These are phyloP conservation scores for Nothobranchius kuhntae DNA, from an alignment of 2,113 vertebrate genomes.

Conservation along the genomic window DNA sequence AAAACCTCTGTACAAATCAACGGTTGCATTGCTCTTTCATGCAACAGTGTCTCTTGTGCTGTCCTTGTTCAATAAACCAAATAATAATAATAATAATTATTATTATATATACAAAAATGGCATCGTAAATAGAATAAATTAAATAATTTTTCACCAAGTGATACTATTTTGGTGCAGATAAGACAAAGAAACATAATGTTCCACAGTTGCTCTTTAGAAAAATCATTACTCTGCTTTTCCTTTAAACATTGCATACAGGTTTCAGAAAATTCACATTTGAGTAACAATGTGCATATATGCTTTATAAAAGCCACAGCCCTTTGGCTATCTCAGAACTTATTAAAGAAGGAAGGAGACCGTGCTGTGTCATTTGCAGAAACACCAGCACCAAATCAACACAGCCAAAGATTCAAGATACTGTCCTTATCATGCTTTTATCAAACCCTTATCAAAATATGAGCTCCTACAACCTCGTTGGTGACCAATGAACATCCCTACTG, in stretches of 20 bases:
- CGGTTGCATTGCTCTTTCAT: no score
- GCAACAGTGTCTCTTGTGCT: no score
- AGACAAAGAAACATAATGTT: neutral
- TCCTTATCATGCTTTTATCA: conserved; percentile 72
- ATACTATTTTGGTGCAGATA: neutral
- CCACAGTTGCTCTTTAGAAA: neutral
- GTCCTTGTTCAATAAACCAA: no score
- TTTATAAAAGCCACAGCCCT: neutral
- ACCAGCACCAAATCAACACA: conserved; percentile 71
- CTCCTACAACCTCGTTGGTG: conserved; percentile 46
- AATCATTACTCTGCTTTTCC: neutral
- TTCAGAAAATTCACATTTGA: neutral
- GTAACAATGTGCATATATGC: neutral
- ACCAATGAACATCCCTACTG: conserved; percentile 65
- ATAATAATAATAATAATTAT: no score
- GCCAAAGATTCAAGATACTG: conserved; percentile 68
- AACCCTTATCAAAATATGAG: conserved; percentile 73
- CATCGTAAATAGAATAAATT: no score
- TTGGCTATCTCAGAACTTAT: conserved; percentile 40
- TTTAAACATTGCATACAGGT: neutral
- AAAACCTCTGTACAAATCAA: no score
- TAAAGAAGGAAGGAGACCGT: conserved; percentile 27
- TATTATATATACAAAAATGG: no score
- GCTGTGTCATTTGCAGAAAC: conserved; percentile 32
- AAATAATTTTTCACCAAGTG: no score